Conservation (phyloP, 2,888 invertebrate species). For the Lasioglossum vierecki region DNA sequence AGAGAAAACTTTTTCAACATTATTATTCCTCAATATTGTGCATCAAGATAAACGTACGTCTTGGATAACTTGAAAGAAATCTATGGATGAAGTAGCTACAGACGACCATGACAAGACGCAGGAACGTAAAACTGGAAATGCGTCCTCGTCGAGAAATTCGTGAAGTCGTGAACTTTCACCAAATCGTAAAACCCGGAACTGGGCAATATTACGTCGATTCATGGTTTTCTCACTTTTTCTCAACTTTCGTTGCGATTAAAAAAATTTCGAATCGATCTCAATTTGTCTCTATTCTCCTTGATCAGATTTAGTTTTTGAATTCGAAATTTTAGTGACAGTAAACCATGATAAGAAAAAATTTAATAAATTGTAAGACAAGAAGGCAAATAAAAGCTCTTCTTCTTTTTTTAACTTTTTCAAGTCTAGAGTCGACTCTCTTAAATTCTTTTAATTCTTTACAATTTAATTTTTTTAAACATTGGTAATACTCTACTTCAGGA, state of each 20-base stretch:
- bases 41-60: too few relatives aligned
- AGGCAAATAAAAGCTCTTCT: too few relatives aligned
- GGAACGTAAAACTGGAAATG: conserved; percentile 25
- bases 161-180: conserved; percentile 33
- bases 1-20: neutral
- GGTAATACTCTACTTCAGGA: too few relatives aligned
- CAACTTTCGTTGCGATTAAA: neutral
- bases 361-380: too few relatives aligned
- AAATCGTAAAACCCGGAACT: neutral
- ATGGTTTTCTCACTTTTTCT: neutral
- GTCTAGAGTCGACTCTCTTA: too few relatives aligned
- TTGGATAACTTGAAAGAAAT: neutral
- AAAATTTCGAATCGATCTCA: neutral
- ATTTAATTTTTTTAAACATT: too few relatives aligned
- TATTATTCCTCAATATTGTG: neutral
- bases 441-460: too few relatives aligned
- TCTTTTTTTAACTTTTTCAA: too few relatives aligned
- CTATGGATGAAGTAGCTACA: neutral
- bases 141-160: conserved; percentile 3
- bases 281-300: neutral
- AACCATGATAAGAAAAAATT: too few relatives aligned
- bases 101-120: neutral
- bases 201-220: conserved; percentile 13
- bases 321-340: neutral
- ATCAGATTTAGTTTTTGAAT: neutral